Evolutionary conservation across 2,797 vertebrate species (phyloP).

Genomic region (Coreius guichenoti): DNA sequence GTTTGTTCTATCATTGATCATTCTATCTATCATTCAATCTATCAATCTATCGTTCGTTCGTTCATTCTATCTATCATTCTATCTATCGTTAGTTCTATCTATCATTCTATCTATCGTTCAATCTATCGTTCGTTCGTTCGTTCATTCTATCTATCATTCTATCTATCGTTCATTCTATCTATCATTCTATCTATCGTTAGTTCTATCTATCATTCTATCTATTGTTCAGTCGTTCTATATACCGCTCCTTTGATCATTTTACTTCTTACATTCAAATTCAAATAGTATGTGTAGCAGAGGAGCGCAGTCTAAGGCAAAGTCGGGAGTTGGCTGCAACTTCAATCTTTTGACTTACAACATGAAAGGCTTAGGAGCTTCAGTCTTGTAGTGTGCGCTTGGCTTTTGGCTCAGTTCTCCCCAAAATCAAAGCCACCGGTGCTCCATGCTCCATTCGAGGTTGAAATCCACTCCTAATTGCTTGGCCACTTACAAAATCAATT

Average conservation of each 20-base stretch:
- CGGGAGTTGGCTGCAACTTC: neutral
- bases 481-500: constrained; percentile 54
- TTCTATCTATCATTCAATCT: too few species aligned
- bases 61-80: too few species aligned
- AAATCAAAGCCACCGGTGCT: constrained; percentile 48
- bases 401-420: constrained; percentile 7
- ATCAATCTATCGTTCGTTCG: too few species aligned
- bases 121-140: too few species aligned
- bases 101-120: too few species aligned
- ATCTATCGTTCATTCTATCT: too few species aligned
- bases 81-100: too few species aligned
- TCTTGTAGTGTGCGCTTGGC: neutral
- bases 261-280: neutral
- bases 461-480: constrained; percentile 56
- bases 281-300: neutral
- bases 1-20: too few species aligned
- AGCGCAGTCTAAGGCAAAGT: neutral
- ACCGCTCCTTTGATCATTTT: too few species aligned
- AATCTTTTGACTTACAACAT: neutral
- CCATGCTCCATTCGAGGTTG: constrained; percentile 23
- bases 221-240: too few species aligned
- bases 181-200: neutral
- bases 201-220: neutral
- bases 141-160: too few species aligned
- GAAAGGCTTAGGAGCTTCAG: neutral